A percentile compares a stretch with the other conserved stretches of the same genome.
Conservation (phyloP, 2,888 invertebrate species). For the Cybosia mesomella region DNA sequence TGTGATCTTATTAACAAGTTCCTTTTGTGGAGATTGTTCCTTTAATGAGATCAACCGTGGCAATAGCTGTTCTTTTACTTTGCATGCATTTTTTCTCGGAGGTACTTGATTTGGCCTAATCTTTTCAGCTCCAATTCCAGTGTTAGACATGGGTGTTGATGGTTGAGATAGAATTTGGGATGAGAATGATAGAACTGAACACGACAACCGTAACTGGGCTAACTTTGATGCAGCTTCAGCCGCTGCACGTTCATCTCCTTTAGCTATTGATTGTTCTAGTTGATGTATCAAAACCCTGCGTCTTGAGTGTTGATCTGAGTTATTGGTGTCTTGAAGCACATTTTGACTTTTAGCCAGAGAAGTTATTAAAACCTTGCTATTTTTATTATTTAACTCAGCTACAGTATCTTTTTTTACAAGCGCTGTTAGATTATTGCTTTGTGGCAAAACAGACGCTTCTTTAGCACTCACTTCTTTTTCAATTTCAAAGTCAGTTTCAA, state of each 20-base stretch:
- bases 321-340: slow-evolving; percentile 27
- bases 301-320: slow-evolving; percentile 66
- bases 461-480: slow-evolving; percentile 19
- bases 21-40: slow-evolving; percentile 25
- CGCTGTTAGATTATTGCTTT: slow-evolving; percentile 11
- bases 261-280: slow-evolving; percentile 92
- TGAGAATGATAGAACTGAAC: slow-evolving; percentile 87
- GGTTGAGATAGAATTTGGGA: slow-evolving; percentile 74
- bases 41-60: slow-evolving; percentile 13
- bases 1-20: slow-evolving; percentile 20
- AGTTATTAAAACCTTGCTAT: slow-evolving; percentile 10
- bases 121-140: slow-evolving; percentile 14
- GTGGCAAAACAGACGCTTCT: slow-evolving; percentile 6
- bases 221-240: slow-evolving; percentile 92
- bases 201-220: slow-evolving; percentile 91
- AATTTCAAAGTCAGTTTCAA: slow-evolving; percentile 23
- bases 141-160: slow-evolving; percentile 42
- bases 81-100: slow-evolving; percentile 17
- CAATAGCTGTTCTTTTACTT: slow-evolving; percentile 12
- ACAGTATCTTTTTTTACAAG: slow-evolving; percentile 13
- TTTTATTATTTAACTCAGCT: slow-evolving; percentile 11
- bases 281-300: slow-evolving; percentile 87
- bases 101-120: slow-evolving; percentile 14
- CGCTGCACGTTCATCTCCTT: slow-evolving; percentile 91
- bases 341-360: slow-evolving; percentile 25